phyloP scores from a whole-genome alignment of 2,113 vertebrate genomes.

The Crocuta crocuta region DNA sequence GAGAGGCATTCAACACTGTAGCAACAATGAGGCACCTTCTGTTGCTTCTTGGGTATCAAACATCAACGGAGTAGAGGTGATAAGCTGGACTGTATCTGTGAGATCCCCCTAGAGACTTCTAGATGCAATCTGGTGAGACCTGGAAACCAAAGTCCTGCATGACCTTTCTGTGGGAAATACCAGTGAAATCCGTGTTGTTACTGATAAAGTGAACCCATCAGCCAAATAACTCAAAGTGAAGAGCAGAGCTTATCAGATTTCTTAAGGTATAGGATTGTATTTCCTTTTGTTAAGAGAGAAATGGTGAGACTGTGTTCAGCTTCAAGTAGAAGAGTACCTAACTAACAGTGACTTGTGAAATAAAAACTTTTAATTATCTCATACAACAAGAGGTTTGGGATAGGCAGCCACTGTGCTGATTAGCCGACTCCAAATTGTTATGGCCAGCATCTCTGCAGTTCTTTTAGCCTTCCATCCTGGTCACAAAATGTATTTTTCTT shows the following conservation, averaged over 20 bases:
- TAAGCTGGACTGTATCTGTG: background rate
- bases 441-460: background rate
- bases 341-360: background rate
- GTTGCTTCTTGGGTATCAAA: background rate
- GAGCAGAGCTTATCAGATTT: background rate
- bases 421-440: background rate
- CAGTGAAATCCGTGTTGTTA: background rate
- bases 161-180: background rate
- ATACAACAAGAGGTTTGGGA: background rate
- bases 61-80: background rate
- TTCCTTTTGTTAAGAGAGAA: slow-evolving; percentile 15
- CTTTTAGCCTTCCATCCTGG: background rate
- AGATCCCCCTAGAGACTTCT: background rate
- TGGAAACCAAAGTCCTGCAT: background rate
- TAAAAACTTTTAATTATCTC: background rate
- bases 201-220: background rate
- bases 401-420: background rate
- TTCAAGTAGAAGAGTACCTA: background rate
- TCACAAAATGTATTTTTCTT: background rate
- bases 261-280: background rate
- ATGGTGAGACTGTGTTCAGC: background rate
- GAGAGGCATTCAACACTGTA: no score
- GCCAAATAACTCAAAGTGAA: background rate
- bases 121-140: background rate
- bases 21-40: background rate